Base-by-base conservation (phyloP, 1,140 invertebrate genomes). In the Brachystomella parvula region DNA sequence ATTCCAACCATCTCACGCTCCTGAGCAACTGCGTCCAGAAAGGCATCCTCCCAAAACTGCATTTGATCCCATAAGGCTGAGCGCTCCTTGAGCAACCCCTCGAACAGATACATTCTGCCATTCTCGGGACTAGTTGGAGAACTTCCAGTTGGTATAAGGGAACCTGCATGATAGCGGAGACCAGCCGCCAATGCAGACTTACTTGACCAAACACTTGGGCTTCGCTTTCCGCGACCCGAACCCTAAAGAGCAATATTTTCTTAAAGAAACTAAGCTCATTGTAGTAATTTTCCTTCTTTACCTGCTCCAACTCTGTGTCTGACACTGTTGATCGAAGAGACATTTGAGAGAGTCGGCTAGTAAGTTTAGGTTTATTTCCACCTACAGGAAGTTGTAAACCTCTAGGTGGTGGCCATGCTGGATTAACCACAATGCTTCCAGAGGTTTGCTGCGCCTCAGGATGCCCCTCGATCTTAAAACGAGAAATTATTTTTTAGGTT, bases 41-140 rank as follows among this genome's bases (percentile, higher is more conserved):
- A 99, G 0, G 92, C 90, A 78, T 99, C 96, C 79, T 99, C 96
- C 96, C 97, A 99, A 79, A 99, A 99, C 76, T 98, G 94, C 90
- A 98, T 96, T 81, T 98, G 92, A 78, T 99, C 95, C 96, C 96
- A 99, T n/a, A 99, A 78, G 35, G 85, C 84, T 2, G 89, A 89
- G 70, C 94, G 82, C 57, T 89, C 86, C 76, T 89, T 89, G 26
- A 71, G 44, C 15, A 73, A 21, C 3, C 90, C 92, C 81, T 97
- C 92, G 78, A 94, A 98, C 3, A 98, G 78, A 77, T 97, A 97
- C 0, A 90, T 92, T 71, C 92, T 82, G 0, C 87, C 86, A 31
- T 87, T 86, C 68, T 95, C 92, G 0, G 90, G 90, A 74, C 89
- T 91, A 0, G 90, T 88, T 1, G 89, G 85, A 1, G 83, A 82